Conservation (phyloP, 2,888 invertebrate species). For the Callimorpha dominula region DNA sequence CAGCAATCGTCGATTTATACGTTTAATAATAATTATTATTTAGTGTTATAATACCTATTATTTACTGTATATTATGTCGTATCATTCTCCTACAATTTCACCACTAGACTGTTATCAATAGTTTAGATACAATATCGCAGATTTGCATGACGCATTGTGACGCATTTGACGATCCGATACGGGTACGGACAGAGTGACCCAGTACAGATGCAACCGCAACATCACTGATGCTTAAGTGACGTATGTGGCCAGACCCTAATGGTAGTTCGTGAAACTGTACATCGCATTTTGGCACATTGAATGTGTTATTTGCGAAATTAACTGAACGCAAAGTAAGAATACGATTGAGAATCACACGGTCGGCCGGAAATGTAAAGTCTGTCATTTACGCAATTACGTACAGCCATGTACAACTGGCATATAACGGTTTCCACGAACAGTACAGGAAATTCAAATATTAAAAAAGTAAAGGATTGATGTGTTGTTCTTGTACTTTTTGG, state of each 20-base stretch:
- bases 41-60: too few species aligned
- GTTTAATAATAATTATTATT: too few species aligned
- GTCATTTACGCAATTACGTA: constrained; percentile 51
- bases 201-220: not conserved
- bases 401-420: constrained; percentile 30
- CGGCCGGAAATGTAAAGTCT: constrained; percentile 46
- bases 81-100: too few species aligned
- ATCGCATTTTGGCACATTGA: constrained; percentile 26
- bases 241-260: not conserved
- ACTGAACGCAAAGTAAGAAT: constrained; percentile 32
- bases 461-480: constrained; percentile 14
- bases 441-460: constrained; percentile 33
- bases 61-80: too few species aligned
- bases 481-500: not conserved
- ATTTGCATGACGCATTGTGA: not conserved
- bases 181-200: not conserved
- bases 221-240: not conserved
- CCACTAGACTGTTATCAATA: too few species aligned
- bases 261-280: constrained; percentile 29
- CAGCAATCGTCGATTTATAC: not conserved
- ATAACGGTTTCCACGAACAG: constrained; percentile 38
- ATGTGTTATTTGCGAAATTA: constrained; percentile 49
- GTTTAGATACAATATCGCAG: not conserved
- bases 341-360: constrained; percentile 39
- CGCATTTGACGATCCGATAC: not conserved